These are phyloP conservation scores for Lepidochitona cinerea DNA, from an alignment of 2,888 invertebrate species.

Conservation along the genomic window DNA sequence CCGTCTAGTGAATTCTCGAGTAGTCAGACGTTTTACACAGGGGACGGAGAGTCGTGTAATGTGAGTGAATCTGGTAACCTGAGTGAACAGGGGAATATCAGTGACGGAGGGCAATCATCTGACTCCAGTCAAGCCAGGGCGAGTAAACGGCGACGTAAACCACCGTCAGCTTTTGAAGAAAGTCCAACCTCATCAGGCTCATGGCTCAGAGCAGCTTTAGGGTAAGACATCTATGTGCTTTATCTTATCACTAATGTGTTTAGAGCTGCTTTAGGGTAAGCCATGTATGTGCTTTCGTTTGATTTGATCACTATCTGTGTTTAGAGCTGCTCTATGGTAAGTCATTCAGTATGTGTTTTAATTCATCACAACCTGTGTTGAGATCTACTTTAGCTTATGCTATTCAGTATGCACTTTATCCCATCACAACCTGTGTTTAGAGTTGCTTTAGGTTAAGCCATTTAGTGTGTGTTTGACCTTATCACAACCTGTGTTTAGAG, in stretches of 20 bases:
- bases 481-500: too few relatives aligned
- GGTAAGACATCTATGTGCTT: slow-evolving; percentile 52
- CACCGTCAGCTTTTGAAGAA: slow-evolving; percentile 46
- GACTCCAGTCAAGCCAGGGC: slow-evolving; percentile 13
- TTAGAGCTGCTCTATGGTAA: too few relatives aligned
- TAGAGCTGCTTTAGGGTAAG: too few relatives aligned
- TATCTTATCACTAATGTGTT: too few relatives aligned
- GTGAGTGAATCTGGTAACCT: too few relatives aligned
- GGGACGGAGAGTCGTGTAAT: slow-evolving; percentile 19
- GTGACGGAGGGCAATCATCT: not conserved
- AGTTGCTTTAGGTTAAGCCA: too few relatives aligned
- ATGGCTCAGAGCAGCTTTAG: slow-evolving; percentile 62
- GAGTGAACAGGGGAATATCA: not conserved
- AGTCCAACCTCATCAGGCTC: slow-evolving; percentile 41
- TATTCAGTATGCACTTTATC: too few relatives aligned
- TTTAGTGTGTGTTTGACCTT: too few relatives aligned
- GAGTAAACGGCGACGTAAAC: slow-evolving; percentile 55
- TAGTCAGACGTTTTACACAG: slow-evolving; percentile 16
- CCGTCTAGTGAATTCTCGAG: not conserved
- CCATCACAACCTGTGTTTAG: too few relatives aligned
- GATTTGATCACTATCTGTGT: not conserved
- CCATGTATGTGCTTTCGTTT: not conserved
- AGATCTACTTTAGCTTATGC: too few relatives aligned
- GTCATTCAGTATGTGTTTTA: too few relatives aligned
- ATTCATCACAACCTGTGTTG: too few relatives aligned